Evolutionary conservation across 2,888 invertebrate species (phyloP), one percentile per base, ranked within the genome.

Genomic region (Oxystoma pomonae): DNA sequence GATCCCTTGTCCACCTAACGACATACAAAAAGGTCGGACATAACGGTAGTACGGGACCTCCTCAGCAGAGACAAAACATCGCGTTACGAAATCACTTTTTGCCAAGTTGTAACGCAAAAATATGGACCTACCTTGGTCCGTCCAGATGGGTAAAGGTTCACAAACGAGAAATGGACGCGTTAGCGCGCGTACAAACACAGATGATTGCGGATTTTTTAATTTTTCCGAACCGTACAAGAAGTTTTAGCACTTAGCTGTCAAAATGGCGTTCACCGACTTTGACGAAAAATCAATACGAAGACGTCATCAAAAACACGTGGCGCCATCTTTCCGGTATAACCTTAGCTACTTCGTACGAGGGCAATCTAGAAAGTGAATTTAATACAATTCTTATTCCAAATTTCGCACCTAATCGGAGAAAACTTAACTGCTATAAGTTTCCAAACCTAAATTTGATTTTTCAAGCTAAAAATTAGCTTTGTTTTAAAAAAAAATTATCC

Each of bases 121-220:
- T 78, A 68, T 55, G 55, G 72, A 75, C 83, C 80, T 85, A 90
- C 90, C 88, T 89, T 88, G 89, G 90, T 90, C 87, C 89, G 89
- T 89, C 86, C 88, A 85, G 86, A 86, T 87, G 85, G 86, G 85
- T 87, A 83, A 82, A 78, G 74, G 75, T 74, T 73, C 76, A 78
- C 77, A 72, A 77, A 80, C 76, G 77, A 78, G 75, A 78, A 80
- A 81, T 76, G 73, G 75, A 76, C 74, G 75, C 76, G 71, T 75
- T 76, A 70, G 67, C 74, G 73, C 70, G 71, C 72, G 75, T 75
- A 75, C 71, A 72, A 72, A 79, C 77, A 79, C 79, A 78, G 80
- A 81, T 81, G 80, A 76, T 77, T 77, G 78, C 78, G 75, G 80
- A 81, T 80, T 78, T 75, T 73, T 74, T 70, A 68, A 69, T 71